Evolutionary conservation across 2,113 vertebrate species (phyloP).

Genomic region (Crypturellus undulatus): DNA sequence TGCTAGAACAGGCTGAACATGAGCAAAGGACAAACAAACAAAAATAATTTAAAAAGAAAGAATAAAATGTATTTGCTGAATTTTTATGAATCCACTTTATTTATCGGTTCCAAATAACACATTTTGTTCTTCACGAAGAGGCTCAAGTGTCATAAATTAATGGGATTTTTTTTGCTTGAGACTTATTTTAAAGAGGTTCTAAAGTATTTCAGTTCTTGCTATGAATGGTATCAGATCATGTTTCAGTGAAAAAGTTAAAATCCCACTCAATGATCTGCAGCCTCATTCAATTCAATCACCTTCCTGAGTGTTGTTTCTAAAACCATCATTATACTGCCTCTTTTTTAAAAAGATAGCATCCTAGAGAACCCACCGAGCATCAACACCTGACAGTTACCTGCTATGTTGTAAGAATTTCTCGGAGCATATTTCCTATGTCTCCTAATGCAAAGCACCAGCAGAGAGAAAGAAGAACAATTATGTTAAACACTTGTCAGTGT

Average conservation of each 20-base stretch:
- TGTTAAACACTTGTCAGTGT: conserved; percentile 35
- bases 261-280: conserved; percentile 40
- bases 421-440: background rate
- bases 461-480: conserved; percentile 57
- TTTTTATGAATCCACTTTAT: background rate
- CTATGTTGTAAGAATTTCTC: background rate
- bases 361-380: background rate
- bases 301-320: conserved; percentile 18
- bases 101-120: background rate
- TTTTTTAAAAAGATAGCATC: conserved; percentile 35
- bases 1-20: background rate
- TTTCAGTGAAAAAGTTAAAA: conserved; percentile 42
- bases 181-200: background rate
- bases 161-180: background rate
- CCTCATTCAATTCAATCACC: conserved; percentile 38
- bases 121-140: background rate
- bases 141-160: background rate
- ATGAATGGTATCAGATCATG: conserved; percentile 38
- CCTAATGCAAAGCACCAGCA: conserved; percentile 53
- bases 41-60: no score
- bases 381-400: background rate
- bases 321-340: conserved; percentile 7
- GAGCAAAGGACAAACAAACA: no score
- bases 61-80: background rate
- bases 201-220: background rate